Evolutionary conservation across 1,140 invertebrate species (phyloP), one percentile per base, ranked within the genome.

Genomic region (Drosophila eugracilis): DNA sequence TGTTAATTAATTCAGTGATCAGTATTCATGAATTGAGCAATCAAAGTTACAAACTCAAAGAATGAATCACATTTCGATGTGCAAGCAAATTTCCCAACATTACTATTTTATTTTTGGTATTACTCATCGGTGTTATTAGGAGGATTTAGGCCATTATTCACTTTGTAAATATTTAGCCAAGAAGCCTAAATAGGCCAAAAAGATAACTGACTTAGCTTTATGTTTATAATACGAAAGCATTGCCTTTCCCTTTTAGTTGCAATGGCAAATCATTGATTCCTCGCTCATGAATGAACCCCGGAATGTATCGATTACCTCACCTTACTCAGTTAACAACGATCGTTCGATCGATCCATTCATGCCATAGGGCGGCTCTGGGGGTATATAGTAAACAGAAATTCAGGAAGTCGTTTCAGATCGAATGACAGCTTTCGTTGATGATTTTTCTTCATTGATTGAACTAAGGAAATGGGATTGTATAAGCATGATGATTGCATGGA

Each of bases 341-440:
- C 15, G 30, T 3, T 32, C 14, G 17, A n/a, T n/a, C 39, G 6
- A 60, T 63, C 17, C 39, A 63, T 44, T 63, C 37, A 45, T 26
- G 14, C 9, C 21, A 9, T 7, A 12, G 30, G 10, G 9, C 3
- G 10, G 10, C 6, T 6, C 9, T 34, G 58, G 12, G 15, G 28
- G 6, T 6, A 50, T 15, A 32, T 71, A 57, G 65, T 57, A 58
- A 34, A 42, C 21, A 42, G 44, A 58, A 58, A 71, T 39, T 19
- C 34, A 69, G 67, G 62, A 70, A 70, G 42, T 69, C 26, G 34
- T 21, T 57, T 48, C 15, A 24, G 42, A 69, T 71, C 50, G 9
- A 57, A 34, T 69, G 34, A 42, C 63, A 67, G 12, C 48, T 49
- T 45, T 66, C 30, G 30, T 45, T 54, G 26, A n/a, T 3, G 22